Base-by-base conservation (phyloP, 2,797 vertebrate species). In the Chloroceryle inda region DNA sequence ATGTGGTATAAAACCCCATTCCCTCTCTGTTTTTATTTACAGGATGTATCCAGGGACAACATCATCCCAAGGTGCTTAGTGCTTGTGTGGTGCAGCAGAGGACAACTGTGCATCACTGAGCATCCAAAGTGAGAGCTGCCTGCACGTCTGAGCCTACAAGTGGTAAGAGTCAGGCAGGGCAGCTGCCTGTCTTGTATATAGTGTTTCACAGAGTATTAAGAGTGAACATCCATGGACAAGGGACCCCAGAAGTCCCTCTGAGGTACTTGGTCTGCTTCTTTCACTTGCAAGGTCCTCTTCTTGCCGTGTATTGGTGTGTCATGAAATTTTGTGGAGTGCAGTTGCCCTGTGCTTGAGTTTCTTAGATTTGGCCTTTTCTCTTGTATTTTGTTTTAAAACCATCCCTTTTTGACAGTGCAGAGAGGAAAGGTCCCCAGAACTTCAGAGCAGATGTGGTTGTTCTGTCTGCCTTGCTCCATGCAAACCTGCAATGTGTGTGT, bases 221-320 rank as follows among this genome's bases (percentile, higher is more conserved):
- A 47, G 27, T 6, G 17, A n/a, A 24, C 10, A 11, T 5, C 1
- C 6, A 14, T 6, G 49, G 24, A 7, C 14, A 16, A 37, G 49
- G 71, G 53, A 53, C 37, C 33, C 33, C 64, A 31, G 5, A 49
- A 67, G 21, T 33, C 26, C 26, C 37, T 53, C 59, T 21, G 45
- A 59, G 64, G 9, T 44, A 4, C 14, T 40, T 47, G 26, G 42
- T 80, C 35, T 78, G 59, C 38, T 74, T 9, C 47, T 89, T 59
- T 63, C 42, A 2, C 37, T 22, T n/a, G 42, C 11, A 31, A 35
- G 45, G 29, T 80, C 7, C 26, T 24, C 21, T 10, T n/a, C 38
- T 49, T 83, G 55, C 53, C 1, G 0, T 7, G 0, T 37, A 7
- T 20, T n/a, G 40, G n/a, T 31, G n/a, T 64, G 35, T 29, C 0